Base-by-base conservation (phyloP, 2,888 invertebrate genomes). In the Euplexia lucipara region DNA sequence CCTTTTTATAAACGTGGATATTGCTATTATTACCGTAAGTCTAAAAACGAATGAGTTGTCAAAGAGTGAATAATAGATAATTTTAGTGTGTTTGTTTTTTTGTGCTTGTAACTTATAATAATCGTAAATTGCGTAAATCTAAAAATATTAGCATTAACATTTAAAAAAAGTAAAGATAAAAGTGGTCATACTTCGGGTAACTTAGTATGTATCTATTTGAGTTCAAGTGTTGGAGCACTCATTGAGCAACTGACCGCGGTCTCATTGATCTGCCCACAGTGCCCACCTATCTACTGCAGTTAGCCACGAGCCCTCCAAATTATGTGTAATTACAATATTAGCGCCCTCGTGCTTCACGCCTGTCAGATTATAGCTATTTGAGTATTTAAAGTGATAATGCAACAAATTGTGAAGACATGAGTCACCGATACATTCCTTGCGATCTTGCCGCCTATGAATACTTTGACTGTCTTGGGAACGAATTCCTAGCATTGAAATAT, bases 291-390 rank as follows among this genome's bases (percentile, higher is more conserved):
- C 26, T 30, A 16, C 34, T 26, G 18, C 9, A 34, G 14, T 20
- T 42, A 30, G 14, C 34, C 30, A 26, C 10, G 26, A 58, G 20
- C 26, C 22, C 22, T 37, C 14, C 3, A 49, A 34, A 18, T 73
- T 26, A 54, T 8, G 16, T 35, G 42, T 58, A 41, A 54, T 70
- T 58, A 68, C 51, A 47, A 53, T n/a, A 74, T 75, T 41, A 53
- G 30, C 22, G 32, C 34, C 14, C 37, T 61, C 76, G 70, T 62
- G 76, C 70, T 58, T 53, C 72, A 72, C 72, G 72, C 44, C 35
- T 49, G 42, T 22, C 44, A 26, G 52, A 61, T 75, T 70, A 62
- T 53, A 48, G 10, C 8, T 14, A 32, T 52, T 56, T 47, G 30
- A 41, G 51, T 20, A 26, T 47, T 51, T 59, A 35, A 39, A 48